Base-by-base conservation (phyloP, 2,888 invertebrate species). In the Nematopogon swammerdamellus region DNA sequence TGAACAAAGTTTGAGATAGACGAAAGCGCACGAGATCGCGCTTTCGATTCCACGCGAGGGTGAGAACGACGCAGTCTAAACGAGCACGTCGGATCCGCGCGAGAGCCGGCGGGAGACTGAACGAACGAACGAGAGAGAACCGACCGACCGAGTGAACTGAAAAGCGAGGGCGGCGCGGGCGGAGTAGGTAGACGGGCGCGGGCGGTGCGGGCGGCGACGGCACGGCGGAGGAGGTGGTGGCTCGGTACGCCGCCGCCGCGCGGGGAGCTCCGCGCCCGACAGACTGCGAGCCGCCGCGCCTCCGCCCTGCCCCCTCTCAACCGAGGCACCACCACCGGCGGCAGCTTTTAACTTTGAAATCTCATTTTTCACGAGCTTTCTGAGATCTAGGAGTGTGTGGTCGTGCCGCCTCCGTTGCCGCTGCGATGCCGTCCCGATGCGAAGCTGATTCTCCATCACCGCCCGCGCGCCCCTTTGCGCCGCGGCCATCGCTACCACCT, bases 51-150 rank as follows among this genome's bases (percentile, higher is more conserved):
- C 44, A 18, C 56, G 55, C 53, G 43, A 55, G 58, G 60, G 53
- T 51, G 47, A 50, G 52, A n/a, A n/a, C 54, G 55, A 18, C 16
- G 19, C 36, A 19, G 30, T 16, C 56, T 62, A 60, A 59, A 18
- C 56, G 62, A 60, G 59, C 63, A 67, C 75, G 70, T 68, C 59
- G 66, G 56, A 64, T 56, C 69, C 67, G 68, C 66, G 64, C 66
- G 68, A 63, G 58, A 57, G 65, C 65, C 70, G 70, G 67, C 70
- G 70, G 68, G 68, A 63, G 69, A 76, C 77, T 76, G 63, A 64
- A 19, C 62, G 59, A 36, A 36, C 25, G n/a, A 36, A 14, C 36
- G 36, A 14, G 36, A 4, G 36, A 25, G 25, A n/a, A n/a, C n/a
- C 25, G 25, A 25, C 5, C 25, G 25, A 25, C 4, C 5, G 8